Base-by-base conservation (phyloP, 2,888 invertebrate genomes). In the Cheilosia vernalis region DNA sequence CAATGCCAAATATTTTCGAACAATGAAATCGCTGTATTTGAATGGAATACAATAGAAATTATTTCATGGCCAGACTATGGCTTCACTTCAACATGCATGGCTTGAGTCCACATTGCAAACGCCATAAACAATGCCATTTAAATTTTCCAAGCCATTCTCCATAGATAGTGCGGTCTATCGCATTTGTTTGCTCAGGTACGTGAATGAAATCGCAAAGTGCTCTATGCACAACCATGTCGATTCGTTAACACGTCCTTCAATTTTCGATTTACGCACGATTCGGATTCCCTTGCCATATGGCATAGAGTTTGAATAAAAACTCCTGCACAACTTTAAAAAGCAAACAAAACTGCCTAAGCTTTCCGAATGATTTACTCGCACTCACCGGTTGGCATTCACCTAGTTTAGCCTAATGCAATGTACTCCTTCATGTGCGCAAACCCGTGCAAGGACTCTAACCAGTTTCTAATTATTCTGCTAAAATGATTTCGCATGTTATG, bases 391-490 rank as follows among this genome's bases (percentile, higher is more conserved):
- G 15, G n/a, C 53, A 27, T 27, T 53, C 7, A 17, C 17, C 4
- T 47, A 10, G 33, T 9, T 13, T 56, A 37, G 7, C 24, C 61
- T 63, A 69, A 69, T 69, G 27, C 63, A 19, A 47, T 17, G n/a
- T 44, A 44, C 37, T 64, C 49, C 33, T 19, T 51, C 51, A 33
- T 64, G 73, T 61, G 66, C 27, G 27, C 53, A 40, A 73, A 17
- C 44, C 53, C n/a, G 63, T 82, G 64, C 60, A 66, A 60, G 44
- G 70, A 49, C 69, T 61, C 10, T 58, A 74, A 84, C 64, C 63
- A 69, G 84, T 74, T 74, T 74, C 53, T 51, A 80, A 84, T 80
- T 84, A 84, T 80, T 74, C 84, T 42, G 64, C 84, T 66, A 56
- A 80, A 79, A 74, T 80, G 79, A 37, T 66, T 69, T 53, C 47